Evolutionary conservation across 92 coral and sea anemone genomes (phyloP).

Genomic region (Diadumene lineata): DNA sequence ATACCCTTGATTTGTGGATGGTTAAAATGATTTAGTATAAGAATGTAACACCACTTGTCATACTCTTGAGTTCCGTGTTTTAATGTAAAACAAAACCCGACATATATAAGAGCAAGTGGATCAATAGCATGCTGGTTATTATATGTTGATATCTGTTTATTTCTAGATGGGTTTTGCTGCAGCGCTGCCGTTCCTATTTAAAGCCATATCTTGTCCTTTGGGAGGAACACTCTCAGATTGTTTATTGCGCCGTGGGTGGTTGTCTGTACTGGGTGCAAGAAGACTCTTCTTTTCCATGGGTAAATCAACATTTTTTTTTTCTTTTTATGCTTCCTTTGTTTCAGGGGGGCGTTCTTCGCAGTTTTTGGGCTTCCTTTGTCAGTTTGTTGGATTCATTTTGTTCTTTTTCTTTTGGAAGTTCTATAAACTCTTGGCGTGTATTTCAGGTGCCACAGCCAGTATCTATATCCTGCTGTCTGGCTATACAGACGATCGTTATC

Average conservation of each 20-base stretch:
- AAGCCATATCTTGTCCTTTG: constrained; percentile 65
- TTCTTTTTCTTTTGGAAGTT: too few relatives aligned
- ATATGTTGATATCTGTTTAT: background rate
- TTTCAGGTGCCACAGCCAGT: constrained; percentile 72
- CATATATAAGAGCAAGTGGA: too few relatives aligned
- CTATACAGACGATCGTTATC: constrained; percentile 42
- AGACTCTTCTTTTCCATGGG: constrained; percentile 63
- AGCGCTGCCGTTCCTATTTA: constrained; percentile 79
- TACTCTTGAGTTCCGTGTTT: too few relatives aligned
- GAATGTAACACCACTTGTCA: too few relatives aligned
- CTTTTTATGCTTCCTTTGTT: background rate
- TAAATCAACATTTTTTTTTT: too few relatives aligned
- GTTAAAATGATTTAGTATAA: too few relatives aligned
- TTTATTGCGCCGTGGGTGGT: constrained; percentile 41
- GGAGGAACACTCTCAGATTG: constrained; percentile 69
- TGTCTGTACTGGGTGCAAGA: constrained; percentile 55
- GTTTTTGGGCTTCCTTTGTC: background rate
- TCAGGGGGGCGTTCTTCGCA: background rate
- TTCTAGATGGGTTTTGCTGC: constrained; percentile 86
- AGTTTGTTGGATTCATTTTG: too few relatives aligned
- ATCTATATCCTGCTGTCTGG: constrained; percentile 68
- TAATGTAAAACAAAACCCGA: too few relatives aligned
- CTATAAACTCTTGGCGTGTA: constrained; percentile 4
- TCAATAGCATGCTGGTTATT: too few relatives aligned
- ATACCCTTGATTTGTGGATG: too few relatives aligned